Conservation (phyloP, 1,140 invertebrate genomes). For the Sarcophaga bullata region DNA sequence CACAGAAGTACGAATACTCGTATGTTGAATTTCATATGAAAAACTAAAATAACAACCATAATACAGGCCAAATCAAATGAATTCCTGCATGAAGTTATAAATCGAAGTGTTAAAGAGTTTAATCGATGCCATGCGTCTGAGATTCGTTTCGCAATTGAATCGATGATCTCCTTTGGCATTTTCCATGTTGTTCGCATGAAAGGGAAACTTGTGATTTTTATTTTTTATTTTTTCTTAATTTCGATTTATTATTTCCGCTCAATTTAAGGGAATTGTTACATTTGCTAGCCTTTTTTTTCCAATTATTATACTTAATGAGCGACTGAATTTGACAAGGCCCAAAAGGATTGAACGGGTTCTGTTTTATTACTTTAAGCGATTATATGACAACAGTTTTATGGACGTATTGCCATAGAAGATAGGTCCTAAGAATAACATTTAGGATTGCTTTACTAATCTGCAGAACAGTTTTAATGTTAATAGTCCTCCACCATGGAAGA, state of each 20-base stretch:
- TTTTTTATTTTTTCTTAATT: neutral
- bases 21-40: too few relatives aligned
- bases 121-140: conserved; percentile 25
- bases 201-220: neutral
- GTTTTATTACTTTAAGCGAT: neutral
- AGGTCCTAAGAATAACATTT: too few relatives aligned
- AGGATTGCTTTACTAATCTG: too few relatives aligned
- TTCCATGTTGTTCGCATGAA: neutral
- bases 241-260: conserved; percentile 23
- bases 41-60: too few relatives aligned
- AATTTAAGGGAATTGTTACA: conserved; percentile 35
- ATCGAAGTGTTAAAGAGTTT: conserved; percentile 27
- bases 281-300: conserved; percentile 26
- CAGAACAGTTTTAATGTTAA: too few relatives aligned
- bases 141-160: neutral
- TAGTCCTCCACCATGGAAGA: too few relatives aligned
- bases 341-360: conserved; percentile 29
- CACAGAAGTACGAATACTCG: neutral
- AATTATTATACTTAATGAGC: conserved; percentile 18
- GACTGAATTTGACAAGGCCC: neutral
- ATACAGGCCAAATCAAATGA: too few relatives aligned
- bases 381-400: too few relatives aligned
- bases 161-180: conserved; percentile 1
- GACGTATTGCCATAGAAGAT: too few relatives aligned
- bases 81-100: neutral